phyloP scores from a whole-genome alignment of 2,888 invertebrate genomes.

The Epistrophe grossulariae region DNA sequence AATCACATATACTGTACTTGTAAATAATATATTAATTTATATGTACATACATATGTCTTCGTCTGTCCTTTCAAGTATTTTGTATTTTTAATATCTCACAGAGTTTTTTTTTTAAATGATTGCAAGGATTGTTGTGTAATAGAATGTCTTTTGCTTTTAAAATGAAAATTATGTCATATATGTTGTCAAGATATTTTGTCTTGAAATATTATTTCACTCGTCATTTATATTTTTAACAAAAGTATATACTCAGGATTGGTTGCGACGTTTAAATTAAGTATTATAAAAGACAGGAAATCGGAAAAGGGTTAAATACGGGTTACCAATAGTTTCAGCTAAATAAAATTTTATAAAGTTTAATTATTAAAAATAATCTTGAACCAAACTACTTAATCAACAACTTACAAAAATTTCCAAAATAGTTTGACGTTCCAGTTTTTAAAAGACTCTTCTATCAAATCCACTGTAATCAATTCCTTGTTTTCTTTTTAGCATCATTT shows the following conservation, averaged over 20 bases:
- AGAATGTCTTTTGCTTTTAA: not conserved
- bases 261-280: too few species aligned
- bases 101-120: not conserved
- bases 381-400: too few species aligned
- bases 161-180: not conserved
- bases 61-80: not conserved
- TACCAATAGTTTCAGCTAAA: too few species aligned
- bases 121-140: not conserved
- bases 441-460: not conserved
- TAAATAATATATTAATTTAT: not conserved
- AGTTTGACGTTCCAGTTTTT: not conserved
- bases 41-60: not conserved
- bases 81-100: not conserved
- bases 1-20: slow-evolving; percentile 20
- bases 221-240: too few species aligned
- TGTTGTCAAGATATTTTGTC: not conserved
- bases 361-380: too few species aligned
- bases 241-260: too few species aligned
- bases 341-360: too few species aligned
- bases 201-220: too few species aligned
- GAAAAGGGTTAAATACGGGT: too few species aligned
- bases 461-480: slow-evolving; percentile 45
- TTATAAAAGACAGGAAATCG: too few species aligned
- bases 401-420: slow-evolving; percentile 42
- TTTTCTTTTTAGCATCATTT: slow-evolving; percentile 51